These are phyloP conservation scores for Dryomyza anilis DNA, from an alignment of 2,888 invertebrate genomes.

Conservation along the genomic window DNA sequence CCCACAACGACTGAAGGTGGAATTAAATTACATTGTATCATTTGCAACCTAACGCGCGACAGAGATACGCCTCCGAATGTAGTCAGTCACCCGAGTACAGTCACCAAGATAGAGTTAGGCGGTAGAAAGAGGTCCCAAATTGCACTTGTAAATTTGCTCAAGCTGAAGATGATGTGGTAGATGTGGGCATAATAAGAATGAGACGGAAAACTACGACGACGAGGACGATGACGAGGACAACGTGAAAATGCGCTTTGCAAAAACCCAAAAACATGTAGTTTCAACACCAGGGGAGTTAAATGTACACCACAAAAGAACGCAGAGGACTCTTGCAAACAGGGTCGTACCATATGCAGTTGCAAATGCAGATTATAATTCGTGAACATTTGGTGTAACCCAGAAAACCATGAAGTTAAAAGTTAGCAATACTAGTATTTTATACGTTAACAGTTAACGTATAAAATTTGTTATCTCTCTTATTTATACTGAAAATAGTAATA, in stretches of 20 bases:
- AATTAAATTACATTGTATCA: slow-evolving; percentile 29
- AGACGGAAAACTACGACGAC: background rate
- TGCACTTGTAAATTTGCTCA: slow-evolving; percentile 13
- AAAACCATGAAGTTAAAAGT: too few species aligned
- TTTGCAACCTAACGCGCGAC: slow-evolving; percentile 18
- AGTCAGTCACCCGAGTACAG: background rate
- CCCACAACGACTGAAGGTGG: slow-evolving; percentile 18
- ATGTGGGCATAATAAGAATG: background rate
- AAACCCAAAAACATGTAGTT: slow-evolving; percentile 7
- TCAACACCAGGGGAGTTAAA: slow-evolving; percentile 3
- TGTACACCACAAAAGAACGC: slow-evolving; percentile 8
- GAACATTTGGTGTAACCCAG: too few species aligned
- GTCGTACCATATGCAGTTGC: too few species aligned
- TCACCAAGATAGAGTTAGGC: background rate
- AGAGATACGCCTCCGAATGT: background rate
- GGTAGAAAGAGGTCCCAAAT: slow-evolving; percentile 14
- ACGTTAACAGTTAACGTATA: too few species aligned
- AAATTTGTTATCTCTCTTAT: too few species aligned
- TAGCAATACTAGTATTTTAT: too few species aligned
- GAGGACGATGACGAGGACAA: background rate
- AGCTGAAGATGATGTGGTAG: background rate
- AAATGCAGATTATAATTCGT: too few species aligned
- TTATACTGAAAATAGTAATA: too few species aligned
- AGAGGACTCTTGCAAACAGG: background rate
- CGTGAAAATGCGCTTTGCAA: background rate